Evolutionary conservation across 2,113 vertebrate genomes (phyloP), one percentile per base, ranked within the genome.

Genomic region (Megaceryle torquata): DNA sequence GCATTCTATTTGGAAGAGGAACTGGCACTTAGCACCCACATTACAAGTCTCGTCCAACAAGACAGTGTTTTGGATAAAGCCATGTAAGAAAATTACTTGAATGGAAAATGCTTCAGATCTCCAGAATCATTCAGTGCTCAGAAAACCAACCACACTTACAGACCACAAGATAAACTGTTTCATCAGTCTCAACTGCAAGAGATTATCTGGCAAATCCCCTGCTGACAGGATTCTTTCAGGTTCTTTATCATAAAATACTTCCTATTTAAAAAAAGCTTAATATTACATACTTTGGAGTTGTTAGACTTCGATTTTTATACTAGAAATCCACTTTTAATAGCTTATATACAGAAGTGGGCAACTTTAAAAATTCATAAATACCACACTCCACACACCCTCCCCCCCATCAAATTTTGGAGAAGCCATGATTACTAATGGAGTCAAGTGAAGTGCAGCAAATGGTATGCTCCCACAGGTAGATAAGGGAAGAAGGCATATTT

Each of bases 81-180:
- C 61, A n/a, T 35, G 24, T 19, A 91, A 63, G 57, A 92, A 91
- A 92, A 65, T 24, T 19, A 89, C 86, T 79, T 57, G 29, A 46
- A 70, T 5, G 28, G 77, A 92, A 87, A 94, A 91, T 46, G 50
- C 31, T 80, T 96, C 74, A 80, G 74, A 85, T 82, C 67, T 94
- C 70, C 57, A 82, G 65, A 92, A 89, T 46, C 44, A 78, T 51
- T 83, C 69, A 76, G 53, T 43, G 65, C 56, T 74, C 90, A 54
- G 37, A 89, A 93, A 97, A 79, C 22, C 54, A 68, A 87, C 28
- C 63, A 59, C 65, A 25, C 28, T 71, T 51, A 16, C 7, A 79
- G 76, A 85, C 88, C 64, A 71, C 65, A 87, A 72, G 77, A 94
- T 82, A 84, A 95, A 94, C 56, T 81, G 39, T 75, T 88, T 91